A percentile compares a stretch with the other conserved stretches of the same genome.
phyloP scores from a whole-genome alignment of 2,888 invertebrate species.

The Melinaea menophilus region DNA sequence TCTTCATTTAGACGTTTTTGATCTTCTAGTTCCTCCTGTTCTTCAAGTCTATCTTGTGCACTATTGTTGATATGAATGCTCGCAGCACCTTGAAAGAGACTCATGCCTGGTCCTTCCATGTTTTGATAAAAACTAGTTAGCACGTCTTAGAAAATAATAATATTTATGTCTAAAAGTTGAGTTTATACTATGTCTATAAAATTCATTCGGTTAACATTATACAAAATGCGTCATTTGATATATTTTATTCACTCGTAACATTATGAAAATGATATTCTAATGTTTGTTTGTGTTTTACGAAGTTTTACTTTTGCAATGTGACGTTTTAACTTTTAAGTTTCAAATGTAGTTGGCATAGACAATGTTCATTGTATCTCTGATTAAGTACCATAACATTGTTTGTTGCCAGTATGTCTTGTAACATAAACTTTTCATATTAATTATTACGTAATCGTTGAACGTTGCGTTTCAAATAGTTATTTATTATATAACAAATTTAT shows the following conservation, averaged over 20 bases:
- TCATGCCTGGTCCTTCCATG: slow-evolving; percentile 82
- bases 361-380: neutral
- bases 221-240: neutral
- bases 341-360: slow-evolving; percentile 9
- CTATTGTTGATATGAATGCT: slow-evolving; percentile 82
- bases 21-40: slow-evolving; percentile 83
- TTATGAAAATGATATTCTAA: neutral
- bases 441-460: too few species aligned
- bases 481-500: too few species aligned
- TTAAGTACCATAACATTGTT: neutral
- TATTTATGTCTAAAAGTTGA: neutral
- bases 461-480: too few species aligned
- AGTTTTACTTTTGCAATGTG: slow-evolving; percentile 19
- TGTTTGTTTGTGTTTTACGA: slow-evolving; percentile 15
- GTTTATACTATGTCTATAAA: neutral
- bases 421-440: neutral
- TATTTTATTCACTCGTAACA: neutral
- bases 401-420: slow-evolving; percentile 16
- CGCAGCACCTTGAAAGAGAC: slow-evolving; percentile 83
- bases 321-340: slow-evolving; percentile 16
- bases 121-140: slow-evolving; percentile 15
- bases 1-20: slow-evolving; percentile 82
- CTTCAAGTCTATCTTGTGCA: slow-evolving; percentile 80
- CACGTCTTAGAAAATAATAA: neutral
- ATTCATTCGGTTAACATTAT: neutral